Percentiles rank a stretch among this genome's conserved stretches.
phyloP scores from a whole-genome alignment of 2,113 vertebrate genomes.

The Platysternon megacephalum region DNA sequence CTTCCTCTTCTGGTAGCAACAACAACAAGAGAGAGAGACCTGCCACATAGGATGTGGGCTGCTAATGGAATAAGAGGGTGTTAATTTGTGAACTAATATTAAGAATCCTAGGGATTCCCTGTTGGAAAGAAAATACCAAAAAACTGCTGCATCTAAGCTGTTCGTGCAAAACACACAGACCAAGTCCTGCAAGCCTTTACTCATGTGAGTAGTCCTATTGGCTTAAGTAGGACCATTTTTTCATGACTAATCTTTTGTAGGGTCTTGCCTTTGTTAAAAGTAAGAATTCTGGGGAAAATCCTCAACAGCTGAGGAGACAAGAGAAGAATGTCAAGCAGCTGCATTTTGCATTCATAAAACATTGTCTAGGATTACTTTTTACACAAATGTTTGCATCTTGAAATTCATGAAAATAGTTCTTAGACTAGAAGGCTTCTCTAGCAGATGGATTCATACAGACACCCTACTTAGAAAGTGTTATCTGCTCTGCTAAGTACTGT shows the following conservation, averaged over 20 bases:
- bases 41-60: not conserved
- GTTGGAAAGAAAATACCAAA: not conserved
- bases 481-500: not conserved
- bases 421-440: not conserved
- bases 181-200: not conserved
- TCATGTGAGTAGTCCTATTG: not conserved
- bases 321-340: not conserved
- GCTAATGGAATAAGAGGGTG: not conserved
- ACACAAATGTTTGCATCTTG: not conserved
- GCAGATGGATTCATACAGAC: not conserved
- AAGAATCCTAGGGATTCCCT: not conserved
- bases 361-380: not conserved
- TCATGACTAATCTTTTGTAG: not conserved
- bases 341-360: not conserved
- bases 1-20: not conserved
- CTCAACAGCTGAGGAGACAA: not conserved
- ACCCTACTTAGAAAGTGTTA: not conserved
- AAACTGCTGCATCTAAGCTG: not conserved
- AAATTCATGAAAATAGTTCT: constrained; percentile 6
- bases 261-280: not conserved
- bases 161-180: not conserved
- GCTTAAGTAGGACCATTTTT: not conserved
- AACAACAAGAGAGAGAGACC: not conserved
- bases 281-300: not conserved
- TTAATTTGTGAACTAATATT: not conserved